Conservation (phyloP, 2,888 invertebrate species). For the Ectemnius lituratus region DNA sequence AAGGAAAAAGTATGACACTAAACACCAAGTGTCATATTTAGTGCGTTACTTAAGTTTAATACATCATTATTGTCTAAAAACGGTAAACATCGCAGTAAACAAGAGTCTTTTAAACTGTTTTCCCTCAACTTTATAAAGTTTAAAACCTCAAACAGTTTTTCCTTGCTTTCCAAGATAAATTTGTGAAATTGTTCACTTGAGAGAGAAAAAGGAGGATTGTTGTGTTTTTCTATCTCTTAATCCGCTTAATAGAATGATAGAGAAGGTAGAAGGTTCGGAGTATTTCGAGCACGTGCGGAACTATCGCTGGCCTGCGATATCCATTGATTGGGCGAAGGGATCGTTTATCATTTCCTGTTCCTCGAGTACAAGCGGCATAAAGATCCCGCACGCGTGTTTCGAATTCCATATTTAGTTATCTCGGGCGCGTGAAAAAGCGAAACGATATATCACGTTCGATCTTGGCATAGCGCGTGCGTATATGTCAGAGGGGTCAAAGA, state of each 20-base stretch:
- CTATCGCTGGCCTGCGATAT: constrained; percentile 33
- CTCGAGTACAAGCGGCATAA: constrained; percentile 36
- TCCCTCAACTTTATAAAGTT: too few species aligned
- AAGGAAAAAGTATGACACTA: too few species aligned
- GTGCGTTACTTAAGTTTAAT: too few species aligned
- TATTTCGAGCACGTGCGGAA: constrained; percentile 32
- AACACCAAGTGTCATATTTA: too few species aligned
- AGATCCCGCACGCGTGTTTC: constrained; percentile 53
- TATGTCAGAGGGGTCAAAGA: too few species aligned
- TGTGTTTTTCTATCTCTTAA: neutral
- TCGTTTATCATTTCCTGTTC: constrained; percentile 55
- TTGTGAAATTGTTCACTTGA: too few species aligned
- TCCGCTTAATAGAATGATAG: neutral
- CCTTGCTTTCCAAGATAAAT: too few species aligned
- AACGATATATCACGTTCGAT: constrained; percentile 54
- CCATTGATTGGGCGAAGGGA: constrained; percentile 50
- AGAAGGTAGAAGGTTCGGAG: constrained; percentile 7
- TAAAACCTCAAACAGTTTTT: too few species aligned
- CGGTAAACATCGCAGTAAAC: too few species aligned
- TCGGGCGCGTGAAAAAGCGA: constrained; percentile 16
- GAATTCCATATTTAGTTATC: constrained; percentile 59
- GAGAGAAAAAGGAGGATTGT: too few species aligned
- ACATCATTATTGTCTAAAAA: too few species aligned
- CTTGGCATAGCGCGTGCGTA: neutral
- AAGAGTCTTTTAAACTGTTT: too few species aligned